These are phyloP conservation scores for Anneissia japonica DNA, from an alignment of 35 echinoderm and acorn worm genomes.

Conservation along the genomic window DNA sequence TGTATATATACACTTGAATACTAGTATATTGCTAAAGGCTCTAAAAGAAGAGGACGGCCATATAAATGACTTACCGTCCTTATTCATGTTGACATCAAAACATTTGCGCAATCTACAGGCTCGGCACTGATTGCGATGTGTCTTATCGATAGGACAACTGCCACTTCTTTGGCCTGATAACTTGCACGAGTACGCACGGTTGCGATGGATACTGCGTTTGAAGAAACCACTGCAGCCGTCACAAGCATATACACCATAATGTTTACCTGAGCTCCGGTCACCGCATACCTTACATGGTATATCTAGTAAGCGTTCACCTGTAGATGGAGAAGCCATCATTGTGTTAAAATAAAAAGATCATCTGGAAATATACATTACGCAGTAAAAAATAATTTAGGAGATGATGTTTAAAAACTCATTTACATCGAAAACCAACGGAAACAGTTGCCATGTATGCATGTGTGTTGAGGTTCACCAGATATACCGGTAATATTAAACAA, in stretches of 20 bases:
- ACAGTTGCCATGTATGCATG: no score
- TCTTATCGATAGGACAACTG: constrained; percentile 87
- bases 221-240: constrained; percentile 99
- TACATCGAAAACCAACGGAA: no score
- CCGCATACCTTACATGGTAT: constrained; percentile 96
- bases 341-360: no score
- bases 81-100: constrained; percentile 95
- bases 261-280: constrained; percentile 93
- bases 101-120: constrained; percentile 92
- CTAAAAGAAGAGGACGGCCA: no score
- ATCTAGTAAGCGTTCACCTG: constrained; percentile 73
- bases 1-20: no score
- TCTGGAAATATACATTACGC: no score
- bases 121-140: constrained; percentile 93
- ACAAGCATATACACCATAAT: constrained; percentile 97
- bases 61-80: constrained; percentile 80
- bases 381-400: no score
- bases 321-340: not conserved
- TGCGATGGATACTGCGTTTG: constrained; percentile 85
- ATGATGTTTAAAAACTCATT: no score
- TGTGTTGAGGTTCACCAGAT: no score
- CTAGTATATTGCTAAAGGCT: no score
- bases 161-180: constrained; percentile 65
- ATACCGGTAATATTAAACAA: no score
- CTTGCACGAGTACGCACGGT: constrained; percentile 88